Percentiles rank a stretch among this genome's conserved stretches.
Conservation (phyloP, 2,113 vertebrate genomes). For the Alligator mississippiensis region DNA sequence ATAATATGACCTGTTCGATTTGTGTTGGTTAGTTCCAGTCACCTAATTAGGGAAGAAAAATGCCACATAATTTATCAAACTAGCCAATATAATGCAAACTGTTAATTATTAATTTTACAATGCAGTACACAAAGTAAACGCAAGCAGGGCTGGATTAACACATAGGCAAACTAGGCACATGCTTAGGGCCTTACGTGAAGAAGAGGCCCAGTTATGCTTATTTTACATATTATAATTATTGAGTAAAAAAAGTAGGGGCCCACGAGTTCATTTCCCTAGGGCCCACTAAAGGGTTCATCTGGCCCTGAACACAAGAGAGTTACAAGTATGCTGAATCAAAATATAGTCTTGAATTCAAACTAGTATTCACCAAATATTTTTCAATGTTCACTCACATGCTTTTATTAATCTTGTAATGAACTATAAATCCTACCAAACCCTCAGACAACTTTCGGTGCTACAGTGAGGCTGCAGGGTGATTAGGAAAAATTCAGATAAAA, state of each 20-base stretch:
- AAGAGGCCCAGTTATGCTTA: no score
- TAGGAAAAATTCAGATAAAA: slow-evolving; percentile 71
- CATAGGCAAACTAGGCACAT: no score
- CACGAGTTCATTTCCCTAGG: no score
- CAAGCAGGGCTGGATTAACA: no score
- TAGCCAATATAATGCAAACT: background rate
- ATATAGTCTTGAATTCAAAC: slow-evolving; percentile 62
- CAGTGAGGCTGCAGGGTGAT: slow-evolving; percentile 71
- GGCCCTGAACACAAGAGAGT: background rate
- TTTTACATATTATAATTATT: no score
- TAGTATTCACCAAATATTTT: slow-evolving; percentile 58
- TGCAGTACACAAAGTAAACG: background rate
- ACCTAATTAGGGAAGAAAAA: background rate
- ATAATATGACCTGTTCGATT: slow-evolving; percentile 46
- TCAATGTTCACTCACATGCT: slow-evolving; percentile 62
- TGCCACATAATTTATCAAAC: background rate
- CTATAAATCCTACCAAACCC: slow-evolving; percentile 69
- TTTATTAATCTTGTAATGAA: slow-evolving; percentile 72
- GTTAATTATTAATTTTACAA: slow-evolving; percentile 13
- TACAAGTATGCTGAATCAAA: slow-evolving; percentile 25
- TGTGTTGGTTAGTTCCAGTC: slow-evolving; percentile 3
- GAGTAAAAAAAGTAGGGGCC: no score
- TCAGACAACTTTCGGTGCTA: slow-evolving; percentile 63
- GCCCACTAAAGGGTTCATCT: no score
- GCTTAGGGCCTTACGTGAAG: no score